phyloP scores from a whole-genome alignment of 2,113 vertebrate species.

The Bambusicola thoracicus region DNA sequence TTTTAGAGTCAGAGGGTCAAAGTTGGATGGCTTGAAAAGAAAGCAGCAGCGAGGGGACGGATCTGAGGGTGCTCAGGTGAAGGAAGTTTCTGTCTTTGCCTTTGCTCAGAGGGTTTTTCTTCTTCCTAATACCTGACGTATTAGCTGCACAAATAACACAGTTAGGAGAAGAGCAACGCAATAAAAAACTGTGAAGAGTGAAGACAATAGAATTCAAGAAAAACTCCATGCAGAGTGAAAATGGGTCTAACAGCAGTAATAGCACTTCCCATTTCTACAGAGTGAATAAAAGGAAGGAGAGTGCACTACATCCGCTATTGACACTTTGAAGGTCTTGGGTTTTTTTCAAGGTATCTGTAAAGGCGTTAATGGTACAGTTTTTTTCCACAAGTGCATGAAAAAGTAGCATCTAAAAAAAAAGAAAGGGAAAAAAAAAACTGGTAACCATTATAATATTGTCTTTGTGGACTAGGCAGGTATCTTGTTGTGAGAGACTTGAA shows the following conservation, averaged over 20 bases:
- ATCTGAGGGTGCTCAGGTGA: constrained; percentile 15
- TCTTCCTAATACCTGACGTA: not conserved
- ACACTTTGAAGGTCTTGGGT: constrained; percentile 64
- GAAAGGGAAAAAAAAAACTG: not conserved
- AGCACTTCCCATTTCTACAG: constrained; percentile 64
- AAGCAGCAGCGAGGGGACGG: not conserved
- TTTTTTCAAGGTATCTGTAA: constrained; percentile 47
- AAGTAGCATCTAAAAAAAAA: constrained; percentile 20
- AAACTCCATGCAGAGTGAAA: constrained; percentile 71
- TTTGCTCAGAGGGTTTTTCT: not conserved
- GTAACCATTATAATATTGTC: constrained; percentile 70
- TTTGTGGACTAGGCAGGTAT: constrained; percentile 64
- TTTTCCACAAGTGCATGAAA: constrained; percentile 52
- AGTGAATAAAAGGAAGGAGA: constrained; percentile 69
- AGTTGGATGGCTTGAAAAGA: constrained; percentile 40
- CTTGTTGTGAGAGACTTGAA: constrained; percentile 62
- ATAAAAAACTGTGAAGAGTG: constrained; percentile 50
- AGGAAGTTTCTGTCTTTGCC: constrained; percentile 52
- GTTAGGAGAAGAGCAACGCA: constrained; percentile 40
- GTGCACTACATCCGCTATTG: constrained; percentile 59
- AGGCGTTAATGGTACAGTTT: constrained; percentile 63
- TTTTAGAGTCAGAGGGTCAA: constrained; percentile 55
- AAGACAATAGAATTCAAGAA: constrained; percentile 71
- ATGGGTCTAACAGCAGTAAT: constrained; percentile 71
- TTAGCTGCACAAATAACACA: constrained; percentile 41